phyloP scores from a whole-genome alignment of 2,888 invertebrate species.

The Lamellibrachia satsuma region DNA sequence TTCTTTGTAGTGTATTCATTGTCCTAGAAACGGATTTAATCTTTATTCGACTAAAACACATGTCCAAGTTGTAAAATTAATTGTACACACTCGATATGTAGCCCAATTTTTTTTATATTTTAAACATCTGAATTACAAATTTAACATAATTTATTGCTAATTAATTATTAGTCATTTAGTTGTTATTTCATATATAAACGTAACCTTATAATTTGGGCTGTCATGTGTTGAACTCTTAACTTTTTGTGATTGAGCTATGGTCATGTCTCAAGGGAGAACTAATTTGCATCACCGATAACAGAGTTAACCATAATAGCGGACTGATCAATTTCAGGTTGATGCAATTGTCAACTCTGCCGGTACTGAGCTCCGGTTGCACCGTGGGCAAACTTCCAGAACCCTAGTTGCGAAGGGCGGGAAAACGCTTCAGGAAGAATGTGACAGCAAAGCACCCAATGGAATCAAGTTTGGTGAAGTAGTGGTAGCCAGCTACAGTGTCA shows the following conservation, averaged over 20 bases:
- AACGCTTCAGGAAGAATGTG: background rate
- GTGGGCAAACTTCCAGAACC: background rate
- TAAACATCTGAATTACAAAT: no score
- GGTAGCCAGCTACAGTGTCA: slow-evolving; percentile 47
- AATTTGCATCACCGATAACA: background rate
- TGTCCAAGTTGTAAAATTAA: no score
- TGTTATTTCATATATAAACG: no score
- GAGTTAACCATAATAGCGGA: background rate
- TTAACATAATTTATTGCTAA: no score
- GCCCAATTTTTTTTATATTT: no score
- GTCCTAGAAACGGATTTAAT: no score
- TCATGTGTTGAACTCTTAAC: no score
- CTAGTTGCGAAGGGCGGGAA: background rate
- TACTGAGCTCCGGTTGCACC: background rate
- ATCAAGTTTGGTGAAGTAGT: slow-evolving; percentile 47
- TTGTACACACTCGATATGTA: no score
- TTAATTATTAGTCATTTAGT: no score
- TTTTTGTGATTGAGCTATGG: background rate
- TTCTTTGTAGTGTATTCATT: no score
- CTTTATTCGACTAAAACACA: no score
- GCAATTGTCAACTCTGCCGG: background rate
- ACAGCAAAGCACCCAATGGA: slow-evolving; percentile 38
- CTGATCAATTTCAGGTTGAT: background rate
- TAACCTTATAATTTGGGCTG: no score
- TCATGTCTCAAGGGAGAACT: background rate